Percentiles rank a stretch among this genome's conserved stretches.
Evolutionary conservation across 1,140 invertebrate genomes (phyloP).

Genomic region (Bombus ignitus): DNA sequence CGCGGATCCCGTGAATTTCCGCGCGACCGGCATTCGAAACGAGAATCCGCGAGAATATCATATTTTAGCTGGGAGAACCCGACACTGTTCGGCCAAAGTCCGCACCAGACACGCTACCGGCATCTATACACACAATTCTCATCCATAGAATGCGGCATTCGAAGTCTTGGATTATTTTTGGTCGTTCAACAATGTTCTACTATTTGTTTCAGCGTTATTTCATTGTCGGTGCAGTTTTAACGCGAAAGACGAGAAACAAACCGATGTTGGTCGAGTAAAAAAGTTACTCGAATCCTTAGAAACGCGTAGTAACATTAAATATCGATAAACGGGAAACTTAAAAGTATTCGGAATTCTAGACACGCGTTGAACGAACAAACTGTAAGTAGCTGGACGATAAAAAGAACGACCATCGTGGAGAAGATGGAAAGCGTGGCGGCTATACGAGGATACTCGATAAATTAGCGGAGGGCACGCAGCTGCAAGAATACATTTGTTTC

Average conservation of each 20-base stretch:
- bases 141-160: background rate
- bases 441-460: background rate
- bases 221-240: too few relatives aligned
- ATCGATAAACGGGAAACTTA: too few relatives aligned
- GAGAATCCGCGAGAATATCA: slow-evolving; percentile 51
- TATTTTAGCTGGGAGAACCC: slow-evolving; percentile 30
- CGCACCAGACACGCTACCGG: background rate
- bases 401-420: background rate
- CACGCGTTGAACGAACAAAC: background rate
- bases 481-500: slow-evolving; percentile 27
- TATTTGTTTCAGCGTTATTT: background rate
- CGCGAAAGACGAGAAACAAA: too few relatives aligned
- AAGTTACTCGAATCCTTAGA: too few relatives aligned
- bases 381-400: background rate
- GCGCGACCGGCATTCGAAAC: slow-evolving; percentile 58
- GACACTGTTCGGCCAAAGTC: slow-evolving; percentile 21
- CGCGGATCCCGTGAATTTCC: slow-evolving; percentile 66
- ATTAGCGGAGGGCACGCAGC: background rate
- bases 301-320: too few relatives aligned
- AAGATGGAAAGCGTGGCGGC: too few relatives aligned
- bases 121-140: background rate
- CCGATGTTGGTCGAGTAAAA: too few relatives aligned
- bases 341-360: too few relatives aligned
- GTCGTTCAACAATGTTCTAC: background rate
- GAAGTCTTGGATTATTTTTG: background rate